These are phyloP conservation scores for Linepithema humile DNA, from an alignment of 1,140 invertebrate species.

Conservation along the genomic window DNA sequence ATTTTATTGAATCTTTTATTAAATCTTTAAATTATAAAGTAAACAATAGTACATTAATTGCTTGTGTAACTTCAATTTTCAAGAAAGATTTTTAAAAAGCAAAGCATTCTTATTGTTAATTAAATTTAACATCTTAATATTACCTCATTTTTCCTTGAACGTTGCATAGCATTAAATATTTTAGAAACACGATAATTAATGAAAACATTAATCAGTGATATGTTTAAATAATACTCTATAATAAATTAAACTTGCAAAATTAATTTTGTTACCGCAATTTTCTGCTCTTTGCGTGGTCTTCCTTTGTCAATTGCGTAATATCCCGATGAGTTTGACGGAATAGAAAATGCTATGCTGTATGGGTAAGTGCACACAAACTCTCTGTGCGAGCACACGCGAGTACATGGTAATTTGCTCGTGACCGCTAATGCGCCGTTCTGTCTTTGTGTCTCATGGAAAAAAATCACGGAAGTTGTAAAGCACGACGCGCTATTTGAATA, in stretches of 20 bases:
- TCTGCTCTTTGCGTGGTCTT: not conserved
- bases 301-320: slow-evolving; percentile 8
- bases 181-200: not conserved
- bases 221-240: not conserved
- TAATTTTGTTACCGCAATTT: not conserved
- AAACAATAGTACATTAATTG: too few relatives aligned
- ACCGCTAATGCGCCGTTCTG: slow-evolving; percentile 53
- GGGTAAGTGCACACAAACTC: slow-evolving; percentile 19
- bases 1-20: too few relatives aligned
- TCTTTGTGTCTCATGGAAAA: slow-evolving; percentile 36
- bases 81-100: too few relatives aligned
- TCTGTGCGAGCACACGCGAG: not conserved
- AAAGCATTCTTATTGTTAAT: not conserved
- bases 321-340: slow-evolving; percentile 18
- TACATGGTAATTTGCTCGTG: slow-evolving; percentile 43
- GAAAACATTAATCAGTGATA: not conserved
- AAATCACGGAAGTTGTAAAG: slow-evolving; percentile 66
- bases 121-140: not conserved
- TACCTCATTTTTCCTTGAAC: not conserved
- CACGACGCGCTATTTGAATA: slow-evolving; percentile 69
- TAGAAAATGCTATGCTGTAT: not conserved
- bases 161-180: not conserved
- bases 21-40: too few relatives aligned
- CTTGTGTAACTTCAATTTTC: too few relatives aligned
- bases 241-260: not conserved